Evolutionary conservation across 2,113 vertebrate species (phyloP), one percentile per base, ranked within the genome.

Genomic region (Oenanthe melanoleuca): DNA sequence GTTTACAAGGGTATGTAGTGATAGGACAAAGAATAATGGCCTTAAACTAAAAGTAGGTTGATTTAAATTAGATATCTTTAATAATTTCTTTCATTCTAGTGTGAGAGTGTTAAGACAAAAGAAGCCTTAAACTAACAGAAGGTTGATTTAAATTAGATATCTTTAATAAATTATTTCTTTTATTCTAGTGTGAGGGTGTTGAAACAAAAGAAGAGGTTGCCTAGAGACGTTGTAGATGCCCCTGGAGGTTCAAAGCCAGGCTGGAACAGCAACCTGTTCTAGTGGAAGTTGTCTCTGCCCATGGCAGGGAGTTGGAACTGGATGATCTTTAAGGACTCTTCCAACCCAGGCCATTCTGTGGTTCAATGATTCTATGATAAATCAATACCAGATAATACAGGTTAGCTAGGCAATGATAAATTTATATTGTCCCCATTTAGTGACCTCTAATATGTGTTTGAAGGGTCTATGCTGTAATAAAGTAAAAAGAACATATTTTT

Each of bases 181-280:
- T 15, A 42, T 16, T 42, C 40, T 37, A 15, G 10, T n/a, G 17
- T n/a, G 60, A 44, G 33, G 14, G 9, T 20, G 37, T 19, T 59
- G 59, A 72, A 22, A 37, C 18, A 50, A 23, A 52, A 20, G 14
- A 40, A 31, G 13, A 17, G 44, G 10, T n/a, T 59, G 23, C 44
- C 19, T 19, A 37, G 50, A 65, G 59, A 50, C 0, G 0, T 2
- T 57, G 31, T 33, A 5, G 44, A 37, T 28, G 12, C 9, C 12
- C 37, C 15, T 44, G 14, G 8, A 57, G 23, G 14, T 37, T 65
- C 31, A 23, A 50, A 31, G 37, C 37, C 44, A 23, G 33, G 42
- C 11, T 26, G 59, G 17, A 65, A 9, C 26, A 72, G 37, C 8
- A 65, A 20, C 18, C 31, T 24, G 37, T 28, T 56, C 34, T 42